These are phyloP conservation scores for Erynnis tages DNA, from an alignment of 2,888 invertebrate species.

Conservation along the genomic window DNA sequence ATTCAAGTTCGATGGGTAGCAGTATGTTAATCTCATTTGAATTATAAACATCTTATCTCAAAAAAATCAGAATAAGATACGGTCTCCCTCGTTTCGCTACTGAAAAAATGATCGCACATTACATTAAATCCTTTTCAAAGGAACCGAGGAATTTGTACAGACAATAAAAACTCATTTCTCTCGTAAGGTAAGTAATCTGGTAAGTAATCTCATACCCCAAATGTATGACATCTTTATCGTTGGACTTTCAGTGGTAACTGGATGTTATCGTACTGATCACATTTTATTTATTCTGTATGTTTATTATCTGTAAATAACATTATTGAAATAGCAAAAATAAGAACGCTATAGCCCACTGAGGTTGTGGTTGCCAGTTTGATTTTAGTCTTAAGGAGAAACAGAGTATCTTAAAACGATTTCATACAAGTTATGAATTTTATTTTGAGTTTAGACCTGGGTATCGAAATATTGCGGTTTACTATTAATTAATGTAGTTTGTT, in stretches of 20 bases:
- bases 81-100: conserved; percentile 3
- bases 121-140: conserved; percentile 30
- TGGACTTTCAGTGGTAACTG: too few species aligned
- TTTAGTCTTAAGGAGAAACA: too few species aligned
- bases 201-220: conserved; percentile 41
- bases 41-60: conserved; percentile 6
- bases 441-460: too few species aligned
- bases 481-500: too few species aligned
- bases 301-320: neutral
- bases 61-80: conserved; percentile 3
- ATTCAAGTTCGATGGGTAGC: neutral
- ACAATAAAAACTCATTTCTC: conserved; percentile 43
- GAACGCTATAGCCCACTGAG: too few species aligned
- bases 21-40: neutral
- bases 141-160: conserved; percentile 32
- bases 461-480: too few species aligned
- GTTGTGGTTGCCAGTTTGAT: too few species aligned
- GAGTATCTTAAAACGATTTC: too few species aligned
- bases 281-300: too few species aligned
- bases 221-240: conserved; percentile 69
- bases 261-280: too few species aligned
- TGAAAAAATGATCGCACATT: conserved; percentile 1
- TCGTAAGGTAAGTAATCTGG: conserved; percentile 49
- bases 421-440: too few species aligned
- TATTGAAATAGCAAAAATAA: neutral